Percentiles rank a stretch among this genome's conserved stretches.
These are phyloP conservation scores for Leptarthrus brevirostris DNA, from an alignment of 2,888 invertebrate species.

Conservation along the genomic window DNA sequence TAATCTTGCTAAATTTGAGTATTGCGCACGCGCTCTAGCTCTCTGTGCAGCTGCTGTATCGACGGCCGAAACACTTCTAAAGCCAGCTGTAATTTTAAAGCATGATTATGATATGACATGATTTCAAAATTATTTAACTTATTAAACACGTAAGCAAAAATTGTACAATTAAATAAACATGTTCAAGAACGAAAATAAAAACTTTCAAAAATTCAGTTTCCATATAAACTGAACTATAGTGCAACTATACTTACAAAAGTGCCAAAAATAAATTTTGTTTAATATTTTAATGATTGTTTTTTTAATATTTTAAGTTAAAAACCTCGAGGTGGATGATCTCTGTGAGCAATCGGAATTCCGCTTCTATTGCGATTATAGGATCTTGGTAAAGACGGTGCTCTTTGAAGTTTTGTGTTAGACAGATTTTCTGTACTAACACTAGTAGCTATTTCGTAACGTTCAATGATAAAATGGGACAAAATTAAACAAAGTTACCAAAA, in stretches of 20 bases:
- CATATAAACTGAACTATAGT: not conserved
- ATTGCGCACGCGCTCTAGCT: slow-evolving; percentile 84
- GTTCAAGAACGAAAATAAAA: not conserved
- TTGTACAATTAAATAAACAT: not conserved
- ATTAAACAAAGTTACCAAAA: slow-evolving; percentile 33
- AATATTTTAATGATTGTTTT: slow-evolving; percentile 9
- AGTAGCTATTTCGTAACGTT: slow-evolving; percentile 52
- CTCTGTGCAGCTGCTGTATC: slow-evolving; percentile 92
- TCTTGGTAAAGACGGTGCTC: slow-evolving; percentile 72
- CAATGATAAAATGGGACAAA: not conserved
- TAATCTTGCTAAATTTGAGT: slow-evolving; percentile 82
- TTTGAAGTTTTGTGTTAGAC: slow-evolving; percentile 69
- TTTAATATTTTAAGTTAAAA: slow-evolving; percentile 42
- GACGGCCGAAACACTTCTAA: slow-evolving; percentile 92
- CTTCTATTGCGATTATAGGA: slow-evolving; percentile 71
- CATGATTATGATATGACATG: slow-evolving; percentile 22
- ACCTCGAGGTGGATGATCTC: slow-evolving; percentile 58
- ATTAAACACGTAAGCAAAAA: not conserved
- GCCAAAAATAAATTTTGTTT: slow-evolving; percentile 13
- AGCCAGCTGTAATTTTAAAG: slow-evolving; percentile 64
- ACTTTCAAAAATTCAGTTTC: not conserved
- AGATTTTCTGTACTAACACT: slow-evolving; percentile 72
- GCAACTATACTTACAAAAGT: not conserved
- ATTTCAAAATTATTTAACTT: not conserved
- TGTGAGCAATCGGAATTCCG: slow-evolving; percentile 70